Evolutionary conservation across 2,888 invertebrate species (phyloP), one percentile per base, ranked within the genome.

Genomic region (Perizoma flavofasciatum): DNA sequence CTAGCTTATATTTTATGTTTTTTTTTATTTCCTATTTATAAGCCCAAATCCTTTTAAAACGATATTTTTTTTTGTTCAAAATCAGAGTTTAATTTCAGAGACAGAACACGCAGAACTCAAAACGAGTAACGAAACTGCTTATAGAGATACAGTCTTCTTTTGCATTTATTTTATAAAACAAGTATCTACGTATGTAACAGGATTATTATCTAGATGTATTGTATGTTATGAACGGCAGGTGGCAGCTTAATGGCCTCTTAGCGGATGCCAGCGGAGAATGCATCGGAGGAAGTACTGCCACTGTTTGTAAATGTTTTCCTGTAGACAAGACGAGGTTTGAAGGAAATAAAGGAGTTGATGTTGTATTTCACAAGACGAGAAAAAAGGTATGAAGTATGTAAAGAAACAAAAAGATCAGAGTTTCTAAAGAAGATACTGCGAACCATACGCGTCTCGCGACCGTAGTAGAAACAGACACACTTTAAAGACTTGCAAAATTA

Each of bases 221-320:
- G 61, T 48, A 55, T 56, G 59, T 61, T 59, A 55, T 58, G 66
- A 49, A 39, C 63, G 63, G 64, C 67, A 69, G 67, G 69, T 69
- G 66, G 65, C 22, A 52, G 43, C 43, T 43, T 67, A 68, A 72
- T 68, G 65, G 56, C 63, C 54, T 61, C 56, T 55, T 49, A 68
- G 69, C 74, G 74, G 73, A 78, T 75, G 74, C 69, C 68, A 69
- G 70, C 68, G 65, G 69, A 72, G 74, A 69, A 71, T 70, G 65
- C 69, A 55, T 60, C 68, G 68, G 62, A 79, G 77, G 81, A 79
- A 76, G 74, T 71, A 71, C 70, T 71, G 71, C 71, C 72, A 58
- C 68, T 59, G 73, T 71, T 70, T 75, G 78, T 75, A 75, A 78
- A 77, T 76, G 74, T 75, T 81, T 80, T 81, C 81, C 81, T 78